phyloP scores from a whole-genome alignment of 37 sponge, comb jelly and placozoan species.

The Ephydatia muelleri region DNA sequence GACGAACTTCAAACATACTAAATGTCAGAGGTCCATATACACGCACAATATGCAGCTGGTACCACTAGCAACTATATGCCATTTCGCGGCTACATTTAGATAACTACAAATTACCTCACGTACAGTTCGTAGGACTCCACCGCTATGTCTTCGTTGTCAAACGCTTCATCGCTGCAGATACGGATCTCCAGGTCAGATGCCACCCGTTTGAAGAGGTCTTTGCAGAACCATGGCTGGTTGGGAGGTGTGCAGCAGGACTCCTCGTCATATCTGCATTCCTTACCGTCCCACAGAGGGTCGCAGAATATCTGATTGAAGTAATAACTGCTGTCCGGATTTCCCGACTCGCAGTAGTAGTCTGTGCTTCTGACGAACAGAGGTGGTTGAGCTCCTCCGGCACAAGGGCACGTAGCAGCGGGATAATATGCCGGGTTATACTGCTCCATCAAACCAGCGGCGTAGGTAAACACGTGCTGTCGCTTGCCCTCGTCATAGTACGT shows the following conservation, averaged over 20 bases:
- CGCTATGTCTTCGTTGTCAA: neutral
- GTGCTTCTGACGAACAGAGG: neutral
- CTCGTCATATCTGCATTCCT: neutral
- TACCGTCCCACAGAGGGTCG: constrained; percentile 1
- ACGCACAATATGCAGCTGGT: neutral
- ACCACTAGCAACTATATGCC: neutral
- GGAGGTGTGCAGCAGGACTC: neutral
- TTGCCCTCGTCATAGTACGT: too few species aligned
- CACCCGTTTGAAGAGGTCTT: constrained; percentile 30
- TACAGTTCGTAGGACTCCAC: too few species aligned
- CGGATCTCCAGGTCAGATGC: constrained; percentile 14
- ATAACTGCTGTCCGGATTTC: neutral
- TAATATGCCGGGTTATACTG: too few species aligned
- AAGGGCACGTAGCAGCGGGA: too few species aligned
- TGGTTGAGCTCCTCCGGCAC: neutral
- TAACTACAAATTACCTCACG: neutral
- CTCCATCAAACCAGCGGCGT: too few species aligned
- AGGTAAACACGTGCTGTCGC: too few species aligned
- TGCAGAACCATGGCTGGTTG: constrained; percentile 35
- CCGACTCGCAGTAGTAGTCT: constrained; percentile 1
- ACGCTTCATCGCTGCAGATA: constrained; percentile 1
- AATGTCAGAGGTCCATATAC: neutral
- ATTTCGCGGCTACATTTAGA: neutral
- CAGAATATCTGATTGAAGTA: neutral
- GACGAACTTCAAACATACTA: neutral